Evolutionary conservation across 1,140 invertebrate genomes (phyloP), one percentile per base, ranked within the genome.

Genomic region (Trichogramma pretiosum): DNA sequence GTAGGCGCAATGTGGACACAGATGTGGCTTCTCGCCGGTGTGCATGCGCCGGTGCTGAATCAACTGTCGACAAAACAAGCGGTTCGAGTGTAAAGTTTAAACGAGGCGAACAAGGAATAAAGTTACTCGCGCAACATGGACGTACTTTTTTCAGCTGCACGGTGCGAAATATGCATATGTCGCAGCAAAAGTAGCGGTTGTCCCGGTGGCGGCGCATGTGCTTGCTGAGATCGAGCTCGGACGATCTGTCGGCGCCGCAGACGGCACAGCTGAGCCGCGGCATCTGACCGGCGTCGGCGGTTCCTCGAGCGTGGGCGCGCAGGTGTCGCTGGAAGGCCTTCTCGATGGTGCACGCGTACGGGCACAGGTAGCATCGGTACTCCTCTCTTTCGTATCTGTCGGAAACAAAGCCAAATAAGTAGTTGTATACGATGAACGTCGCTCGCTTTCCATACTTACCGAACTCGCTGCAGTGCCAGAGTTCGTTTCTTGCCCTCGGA

Each of bases 1-100:
- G 53, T 79, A 80, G 11, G 68, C 63, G 53, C 77, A 79, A 46
- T 76, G 73, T 9, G 74, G 74, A 56, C 76, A 77, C 1, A 76
- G 56, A 52, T 77, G 75, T 8, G 75, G 75, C 48, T 77, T 77
- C 49, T 79, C 77, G 0, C 77, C 77, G 11, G 77, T 80, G 53
- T 80, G 78, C 72, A 79, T 78, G 23, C 74, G 67, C 39, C 73
- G 68, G 51, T 76, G 74, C 52, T 75, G 73, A 46, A 74, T 74
- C 34, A 74, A 55, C 67, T 74, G 52, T 2, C 16, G 11, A n/a
- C 24, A 28, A 28, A 5, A 11, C 24, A 28, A 28, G 24, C 5
- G 24, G 11, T n/a, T n/a, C n/a, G n/a, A n/a, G n/a, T n/a, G n/a
- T n/a, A n/a, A n/a, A n/a, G n/a, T n/a, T n/a, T n/a, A n/a, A n/a